phyloP scores from a whole-genome alignment of 1,140 invertebrate species.

The Bombus superbus region DNA sequence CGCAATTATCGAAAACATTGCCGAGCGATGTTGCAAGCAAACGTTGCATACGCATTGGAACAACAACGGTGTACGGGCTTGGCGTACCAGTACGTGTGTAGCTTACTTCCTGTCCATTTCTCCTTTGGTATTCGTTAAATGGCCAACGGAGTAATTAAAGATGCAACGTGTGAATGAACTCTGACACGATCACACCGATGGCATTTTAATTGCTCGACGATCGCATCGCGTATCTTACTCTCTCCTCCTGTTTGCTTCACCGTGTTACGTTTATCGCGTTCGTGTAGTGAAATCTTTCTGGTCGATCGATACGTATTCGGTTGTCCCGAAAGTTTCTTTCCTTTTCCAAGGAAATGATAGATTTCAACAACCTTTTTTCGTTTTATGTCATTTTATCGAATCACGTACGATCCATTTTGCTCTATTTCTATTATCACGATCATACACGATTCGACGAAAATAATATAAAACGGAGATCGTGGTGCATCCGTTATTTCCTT shows the following conservation, averaged over 20 bases:
- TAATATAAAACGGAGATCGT: no score
- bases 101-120: background rate
- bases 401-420: no score
- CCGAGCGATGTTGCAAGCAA: background rate
- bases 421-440: no score
- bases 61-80: background rate
- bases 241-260: conserved; percentile 7
- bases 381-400: no score
- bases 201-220: conserved; percentile 54
- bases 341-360: no score
- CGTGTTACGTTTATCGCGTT: background rate
- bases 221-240: conserved; percentile 26
- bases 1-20: conserved; percentile 2
- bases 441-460: no score
- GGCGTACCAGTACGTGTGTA: background rate
- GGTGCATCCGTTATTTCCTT: no score
- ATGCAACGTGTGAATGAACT: conserved; percentile 32
- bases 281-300: conserved; percentile 36
- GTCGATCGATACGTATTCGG: background rate
- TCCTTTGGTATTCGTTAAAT: background rate
- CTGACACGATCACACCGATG: conserved; percentile 19
- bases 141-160: conserved; percentile 7
- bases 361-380: no score
- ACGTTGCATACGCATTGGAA: background rate
- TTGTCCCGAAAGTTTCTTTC: no score